Evolutionary conservation across 2,113 vertebrate genomes (phyloP).

Genomic region (Archocentrus centrarchus): DNA sequence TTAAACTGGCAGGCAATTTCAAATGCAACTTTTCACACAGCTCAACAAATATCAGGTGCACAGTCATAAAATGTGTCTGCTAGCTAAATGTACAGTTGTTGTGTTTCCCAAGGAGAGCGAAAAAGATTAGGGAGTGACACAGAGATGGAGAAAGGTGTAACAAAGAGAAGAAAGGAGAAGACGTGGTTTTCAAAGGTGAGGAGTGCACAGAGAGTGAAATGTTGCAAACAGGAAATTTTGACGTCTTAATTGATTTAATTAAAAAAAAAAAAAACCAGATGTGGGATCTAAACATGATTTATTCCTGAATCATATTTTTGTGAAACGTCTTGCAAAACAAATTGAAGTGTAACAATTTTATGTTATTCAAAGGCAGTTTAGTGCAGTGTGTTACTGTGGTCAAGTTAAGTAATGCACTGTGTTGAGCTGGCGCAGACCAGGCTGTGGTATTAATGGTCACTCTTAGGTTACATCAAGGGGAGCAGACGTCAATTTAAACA

Average conservation of each 20-base stretch:
- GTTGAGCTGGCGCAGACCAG: not conserved
- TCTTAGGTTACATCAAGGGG: not conserved
- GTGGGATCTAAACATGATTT: not conserved
- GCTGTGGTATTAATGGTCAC: not conserved
- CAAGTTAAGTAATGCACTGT: no score
- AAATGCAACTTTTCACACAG: not conserved
- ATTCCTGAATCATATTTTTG: not conserved
- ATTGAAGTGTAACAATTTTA: no score
- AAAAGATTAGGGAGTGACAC: not conserved
- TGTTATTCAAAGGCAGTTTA: no score
- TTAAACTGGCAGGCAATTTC: not conserved
- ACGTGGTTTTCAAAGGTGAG: not conserved
- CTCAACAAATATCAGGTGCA: not conserved
- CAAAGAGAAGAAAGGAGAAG: not conserved
- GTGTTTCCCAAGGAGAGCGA: not conserved
- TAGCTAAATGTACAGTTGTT: not conserved
- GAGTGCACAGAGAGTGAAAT: not conserved
- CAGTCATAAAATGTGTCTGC: not conserved
- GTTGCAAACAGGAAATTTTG: not conserved
- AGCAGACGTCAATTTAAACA: no score
- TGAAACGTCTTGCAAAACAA: not conserved
- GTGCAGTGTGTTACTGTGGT: no score
- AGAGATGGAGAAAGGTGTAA: not conserved
- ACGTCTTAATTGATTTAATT: not conserved
- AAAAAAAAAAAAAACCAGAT: not conserved